Evolutionary conservation across 2,888 invertebrate genomes (phyloP).

Genomic region (Dioctria linearis): DNA sequence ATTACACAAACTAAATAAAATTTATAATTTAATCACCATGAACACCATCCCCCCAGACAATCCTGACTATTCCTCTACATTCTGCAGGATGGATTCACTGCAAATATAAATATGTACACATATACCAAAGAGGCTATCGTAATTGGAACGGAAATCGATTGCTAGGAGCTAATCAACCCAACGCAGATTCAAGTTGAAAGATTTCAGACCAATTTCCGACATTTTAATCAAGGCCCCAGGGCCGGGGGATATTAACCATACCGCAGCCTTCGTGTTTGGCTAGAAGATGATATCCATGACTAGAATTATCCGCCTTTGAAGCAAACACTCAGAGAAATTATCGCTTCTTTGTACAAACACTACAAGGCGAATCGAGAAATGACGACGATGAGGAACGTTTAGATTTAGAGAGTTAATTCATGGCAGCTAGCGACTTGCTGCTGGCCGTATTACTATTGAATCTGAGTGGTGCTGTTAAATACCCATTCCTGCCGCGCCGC

Average conservation of each 20-base stretch:
- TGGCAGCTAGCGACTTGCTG: not conserved
- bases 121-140: conserved; percentile 30
- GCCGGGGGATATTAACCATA: conserved; percentile 29
- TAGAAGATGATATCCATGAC: conserved; percentile 19
- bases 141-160: conserved; percentile 58
- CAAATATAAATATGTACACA: not conserved
- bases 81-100: not conserved
- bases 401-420: conserved; percentile 29
- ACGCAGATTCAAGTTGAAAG: conserved; percentile 51
- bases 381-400: not conserved
- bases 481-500: conserved; percentile 28
- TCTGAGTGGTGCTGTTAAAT: not conserved
- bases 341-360: conserved; percentile 33
- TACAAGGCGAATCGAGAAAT: not conserved
- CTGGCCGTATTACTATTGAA: not conserved
- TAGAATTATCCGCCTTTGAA: conserved; percentile 35
- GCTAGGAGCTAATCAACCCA: conserved; percentile 49
- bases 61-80: not conserved
- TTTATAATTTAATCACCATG: conserved; percentile 35
- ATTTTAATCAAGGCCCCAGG: conserved; percentile 53
- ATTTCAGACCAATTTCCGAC: conserved; percentile 57
- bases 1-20: conserved; percentile 36
- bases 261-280: not conserved
- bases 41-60: not conserved
- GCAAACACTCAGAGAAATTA: conserved; percentile 31